phyloP scores from a whole-genome alignment of 2,797 vertebrate genomes.

The Pangasius krempfi region DNA sequence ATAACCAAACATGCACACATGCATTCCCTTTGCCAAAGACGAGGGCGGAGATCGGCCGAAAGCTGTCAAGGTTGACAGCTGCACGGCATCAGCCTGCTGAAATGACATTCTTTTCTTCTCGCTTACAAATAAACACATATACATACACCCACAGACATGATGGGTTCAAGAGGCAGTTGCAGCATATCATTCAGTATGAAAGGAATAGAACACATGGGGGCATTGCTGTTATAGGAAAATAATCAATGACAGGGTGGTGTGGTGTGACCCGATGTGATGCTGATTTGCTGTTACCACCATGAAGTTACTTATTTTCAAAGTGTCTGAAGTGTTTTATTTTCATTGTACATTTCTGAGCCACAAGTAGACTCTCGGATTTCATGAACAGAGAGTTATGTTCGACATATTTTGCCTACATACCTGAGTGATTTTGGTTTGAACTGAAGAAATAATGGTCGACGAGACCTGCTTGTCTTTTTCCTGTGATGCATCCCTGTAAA shows the following conservation, averaged over 20 bases:
- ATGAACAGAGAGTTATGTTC: background rate
- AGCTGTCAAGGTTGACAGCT: slow-evolving; percentile 44
- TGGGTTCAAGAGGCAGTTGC: slow-evolving; percentile 25
- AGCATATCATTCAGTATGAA: slow-evolving; percentile 5
- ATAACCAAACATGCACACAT: background rate
- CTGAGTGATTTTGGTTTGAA: slow-evolving; percentile 99
- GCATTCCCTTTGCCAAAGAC: slow-evolving; percentile 1
- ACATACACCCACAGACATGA: background rate
- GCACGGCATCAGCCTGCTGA: slow-evolving; percentile 35
- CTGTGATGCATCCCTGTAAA: slow-evolving; percentile 86
- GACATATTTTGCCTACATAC: slow-evolving; percentile 66
- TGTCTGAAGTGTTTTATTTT: too few relatives aligned
- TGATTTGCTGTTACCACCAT: background rate
- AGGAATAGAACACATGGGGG: background rate
- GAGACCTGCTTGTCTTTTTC: slow-evolving; percentile 94
- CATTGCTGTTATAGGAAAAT: background rate
- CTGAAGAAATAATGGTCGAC: slow-evolving; percentile 91
- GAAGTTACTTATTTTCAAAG: background rate
- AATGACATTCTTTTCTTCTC: slow-evolving; percentile 28
- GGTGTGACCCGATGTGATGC: background rate
- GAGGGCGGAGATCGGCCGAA: slow-evolving; percentile 44
- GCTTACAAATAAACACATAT: slow-evolving; percentile 2
- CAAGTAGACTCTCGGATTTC: background rate
- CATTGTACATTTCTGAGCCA: background rate
- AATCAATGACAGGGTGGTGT: background rate